Base-by-base conservation (phyloP, 2,797 vertebrate species). In the Distichodus sexfasciatus region DNA sequence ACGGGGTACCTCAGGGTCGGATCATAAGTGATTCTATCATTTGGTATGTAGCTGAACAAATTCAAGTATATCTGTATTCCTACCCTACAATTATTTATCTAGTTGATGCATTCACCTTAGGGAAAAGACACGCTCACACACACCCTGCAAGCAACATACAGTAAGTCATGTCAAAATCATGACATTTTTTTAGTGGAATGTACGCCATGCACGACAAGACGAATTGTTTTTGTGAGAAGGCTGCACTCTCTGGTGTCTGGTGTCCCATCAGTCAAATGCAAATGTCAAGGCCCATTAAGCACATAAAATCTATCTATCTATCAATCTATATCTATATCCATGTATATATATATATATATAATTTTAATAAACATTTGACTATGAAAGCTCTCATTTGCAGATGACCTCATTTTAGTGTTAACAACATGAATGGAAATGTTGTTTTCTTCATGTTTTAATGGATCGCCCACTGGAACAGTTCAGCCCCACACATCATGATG, bases 401-500 rank as follows among this genome's bases (percentile, higher is more conserved):
- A 57, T 2, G 11, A 40, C 28, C 12, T 11, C 46, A 38, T 61
- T 23, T 58, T 57, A 57, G 38, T 57, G 46, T 57, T 24, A 44
- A 35, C 35, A 29, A 10, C 64, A 19, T 15, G 46, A 11, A 38
- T 12, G 21, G 21, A 59, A 60, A 59, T 33, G 43, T 35, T 12
- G 14, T 53, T 69, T 61, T 28, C 4, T 19, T 53, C 11, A 14
- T 12, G n/a, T 55, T 51, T 60, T 59, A 72, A 43, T 53, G 46
- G 28, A 33, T 60, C 40, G 53, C 21, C 9, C 3, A 29, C 26
- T 53, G 31, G 38, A 61, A 43, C 36, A 51, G 44, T 41, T 8
- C 36, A 50, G 28, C 38, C 69, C 40, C 51, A 72, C 60, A 23
- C 50, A 59, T 67, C 55, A 61, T 44, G 23, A 61, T 17, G 51